Conservation (phyloP, 2,797 vertebrate species). For the Danionella dracula region DNA sequence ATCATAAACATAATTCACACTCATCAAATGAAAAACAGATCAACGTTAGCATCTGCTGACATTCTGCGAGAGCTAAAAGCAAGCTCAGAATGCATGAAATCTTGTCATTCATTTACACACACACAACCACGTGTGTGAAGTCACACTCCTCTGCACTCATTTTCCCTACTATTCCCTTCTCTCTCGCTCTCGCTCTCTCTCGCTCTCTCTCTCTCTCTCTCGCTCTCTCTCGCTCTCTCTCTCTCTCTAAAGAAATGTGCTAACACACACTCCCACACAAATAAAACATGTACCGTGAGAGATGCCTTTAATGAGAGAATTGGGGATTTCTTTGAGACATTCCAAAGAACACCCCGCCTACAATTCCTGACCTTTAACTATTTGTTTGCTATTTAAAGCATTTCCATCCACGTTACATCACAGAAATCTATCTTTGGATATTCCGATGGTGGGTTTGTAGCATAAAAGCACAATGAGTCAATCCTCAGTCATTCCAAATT, state of each 20-base stretch:
- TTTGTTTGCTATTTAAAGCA: slow-evolving; percentile 7
- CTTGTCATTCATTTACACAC: slow-evolving; percentile 1
- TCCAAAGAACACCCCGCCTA: slow-evolving; percentile 4
- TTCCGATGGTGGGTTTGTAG: not conserved
- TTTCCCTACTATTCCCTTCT: slow-evolving; percentile 36
- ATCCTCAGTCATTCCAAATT: not conserved
- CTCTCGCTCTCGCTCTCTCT: too few species aligned
- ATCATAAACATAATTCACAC: too few species aligned
- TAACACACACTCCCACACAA: slow-evolving; percentile 42
- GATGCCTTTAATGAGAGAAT: slow-evolving; percentile 17
- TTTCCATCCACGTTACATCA: slow-evolving; percentile 3
- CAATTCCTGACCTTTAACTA: slow-evolving; percentile 7
- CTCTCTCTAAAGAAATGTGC: slow-evolving; percentile 38
- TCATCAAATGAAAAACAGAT: too few species aligned
- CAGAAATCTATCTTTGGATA: not conserved
- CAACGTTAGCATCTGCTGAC: not conserved
- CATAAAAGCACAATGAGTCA: not conserved
- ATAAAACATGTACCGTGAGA: slow-evolving; percentile 40
- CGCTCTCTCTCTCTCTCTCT: too few species aligned
- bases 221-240: too few species aligned
- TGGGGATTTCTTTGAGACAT: slow-evolving; percentile 11
- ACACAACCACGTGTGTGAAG: slow-evolving; percentile 16
- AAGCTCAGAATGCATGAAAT: not conserved
- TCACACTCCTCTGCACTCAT: slow-evolving; percentile 24
- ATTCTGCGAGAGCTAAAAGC: not conserved